Base-by-base conservation (phyloP, 1,140 invertebrate genomes). In the Apocrypta bakeri region DNA sequence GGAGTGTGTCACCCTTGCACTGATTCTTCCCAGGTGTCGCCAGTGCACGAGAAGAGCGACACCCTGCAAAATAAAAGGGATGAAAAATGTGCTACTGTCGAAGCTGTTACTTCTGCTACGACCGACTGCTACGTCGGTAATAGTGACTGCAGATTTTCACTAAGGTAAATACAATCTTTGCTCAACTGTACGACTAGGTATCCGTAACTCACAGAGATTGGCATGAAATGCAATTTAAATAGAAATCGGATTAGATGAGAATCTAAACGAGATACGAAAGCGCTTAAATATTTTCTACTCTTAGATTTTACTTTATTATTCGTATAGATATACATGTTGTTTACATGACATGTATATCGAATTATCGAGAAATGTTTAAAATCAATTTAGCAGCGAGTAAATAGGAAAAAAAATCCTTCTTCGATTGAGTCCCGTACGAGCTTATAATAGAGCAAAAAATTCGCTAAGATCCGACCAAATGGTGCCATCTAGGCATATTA, bases 111-210 rank as follows among this genome's bases (percentile, higher is more conserved):
- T n/a, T n/a, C n/a, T n/a, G n/a, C n/a, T n/a, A n/a, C n/a, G n/a
- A n/a, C n/a, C n/a, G n/a, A n/a, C 48, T 56, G 61, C 71, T 79
- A 63, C 61, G 82, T 83, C 82, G 82, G 82, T 83, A 83, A 83
- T n/a, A 25, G 31, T 79, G 82, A 74, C 25, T 25, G 76, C 82
- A 79, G 27, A 77, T 73, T 61, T 61, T 82, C 37, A 12, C 64
- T 33, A 48, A 77, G 80, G 80, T 82, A 82, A 29, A 61, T 33
- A 31, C 24, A 25, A 56, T 24, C 33, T 56, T 74, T 74, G 42
- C 6, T 71, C 7, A 42, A 42, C 40, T 14, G 40, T 56, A 21
- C 48, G 48, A 56, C 48, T 56, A 56, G 1, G 6, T 21, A 56
- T 48, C 14, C 42, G 21, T 48, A 17, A 17, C 17, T n/a, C 48